These are phyloP conservation scores for Oscarella lobularis DNA, from an alignment of 37 sponge, comb jelly and placozoan species.

Conservation along the genomic window DNA sequence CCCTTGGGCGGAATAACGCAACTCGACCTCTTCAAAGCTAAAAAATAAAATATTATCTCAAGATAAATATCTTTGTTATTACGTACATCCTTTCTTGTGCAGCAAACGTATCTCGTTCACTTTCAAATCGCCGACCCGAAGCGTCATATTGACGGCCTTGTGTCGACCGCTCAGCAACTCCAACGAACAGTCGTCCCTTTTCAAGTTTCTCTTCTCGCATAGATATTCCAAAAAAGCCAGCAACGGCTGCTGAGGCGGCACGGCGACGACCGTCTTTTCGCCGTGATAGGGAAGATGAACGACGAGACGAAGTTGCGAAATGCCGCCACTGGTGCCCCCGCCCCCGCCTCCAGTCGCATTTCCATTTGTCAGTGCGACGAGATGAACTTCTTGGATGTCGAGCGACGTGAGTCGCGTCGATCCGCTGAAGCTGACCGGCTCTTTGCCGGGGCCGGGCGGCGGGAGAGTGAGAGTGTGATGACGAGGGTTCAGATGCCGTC, in stretches of 20 bases:
- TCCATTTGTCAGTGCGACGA: neutral
- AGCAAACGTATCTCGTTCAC: neutral
- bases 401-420: neutral
- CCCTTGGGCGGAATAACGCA: too few relatives aligned
- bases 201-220: neutral
- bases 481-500: too few relatives aligned
- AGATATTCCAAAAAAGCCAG: neutral
- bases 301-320: neutral
- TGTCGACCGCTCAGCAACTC: neutral
- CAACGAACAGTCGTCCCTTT: neutral
- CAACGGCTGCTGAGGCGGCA: neutral
- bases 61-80: neutral
- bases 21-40: too few relatives aligned
- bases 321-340: neutral
- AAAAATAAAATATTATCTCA: too few relatives aligned
- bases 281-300: neutral
- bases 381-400: neutral
- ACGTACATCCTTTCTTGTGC: neutral
- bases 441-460: neutral
- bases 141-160: neutral
- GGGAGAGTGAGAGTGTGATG: too few relatives aligned
- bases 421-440: neutral
- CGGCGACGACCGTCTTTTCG: neutral
- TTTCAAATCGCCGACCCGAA: neutral
- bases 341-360: too few relatives aligned